Evolutionary conservation across 2,888 invertebrate species (phyloP), one percentile per base, ranked within the genome.

Genomic region (Willowsia nigromaculata): DNA sequence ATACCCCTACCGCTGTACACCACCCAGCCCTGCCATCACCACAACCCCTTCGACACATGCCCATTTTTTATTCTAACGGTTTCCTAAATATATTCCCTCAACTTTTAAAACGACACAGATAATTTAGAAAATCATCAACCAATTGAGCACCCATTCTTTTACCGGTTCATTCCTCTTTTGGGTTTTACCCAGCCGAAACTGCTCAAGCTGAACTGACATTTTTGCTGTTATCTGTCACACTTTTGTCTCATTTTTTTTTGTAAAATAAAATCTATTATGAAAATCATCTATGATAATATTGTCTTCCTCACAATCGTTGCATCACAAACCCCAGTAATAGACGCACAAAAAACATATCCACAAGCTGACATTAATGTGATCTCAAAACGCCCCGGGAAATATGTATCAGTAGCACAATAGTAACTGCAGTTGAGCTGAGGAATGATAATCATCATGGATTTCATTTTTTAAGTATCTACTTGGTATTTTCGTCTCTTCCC

Each of bases 401-500:
- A 18, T 4, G 37, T 37, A 37, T 0, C 47, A 47, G 27, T 22
- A 25, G 15, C 25, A 47, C 74, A 22, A 27, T 25, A 74, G 15
- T 25, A 47, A 74, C 9, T 40, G 25, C 15, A 37, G 71, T 43
- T 47, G 7, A 25, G 27, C 1, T 7, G 43, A 25, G 13, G 47
- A 47, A 11, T 25, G 47, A 25, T 47, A 74, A 22, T 13, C 74
- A 47, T 74, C 15, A 74, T 74, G 25, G 33, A 25, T 27, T 43
- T 47, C 25, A 47, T 74, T 47, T 27, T 37, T 68, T 11, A 33
- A 2, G 37, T 68, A 37, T 37, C 18, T 68, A 68, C 68, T 68
- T 68, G 30, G 68, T 37, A 37, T 68, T 74, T 47, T 74, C 74
- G 74, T 74, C 74, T 15, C 47, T 74, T 74, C 33, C 74, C 74